These are phyloP conservation scores for Austrofundulus limnaeus DNA, from an alignment of 2,113 vertebrate species.

Conservation along the genomic window DNA sequence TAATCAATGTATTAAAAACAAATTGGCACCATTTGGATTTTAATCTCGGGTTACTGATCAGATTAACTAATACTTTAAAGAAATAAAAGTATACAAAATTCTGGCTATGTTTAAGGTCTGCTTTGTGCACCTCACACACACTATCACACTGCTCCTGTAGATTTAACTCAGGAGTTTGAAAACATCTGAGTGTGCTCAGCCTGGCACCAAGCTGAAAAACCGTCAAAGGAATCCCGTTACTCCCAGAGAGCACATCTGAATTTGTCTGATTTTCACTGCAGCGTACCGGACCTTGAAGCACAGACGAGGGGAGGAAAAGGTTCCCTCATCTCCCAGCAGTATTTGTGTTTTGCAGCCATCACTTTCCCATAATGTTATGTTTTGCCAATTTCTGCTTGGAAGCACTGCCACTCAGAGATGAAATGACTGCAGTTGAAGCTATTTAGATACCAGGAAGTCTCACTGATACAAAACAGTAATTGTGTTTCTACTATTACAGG, in stretches of 20 bases:
- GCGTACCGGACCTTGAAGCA: not conserved
- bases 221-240: not conserved
- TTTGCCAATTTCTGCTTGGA: slow-evolving; percentile 37
- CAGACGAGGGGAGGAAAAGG: not conserved
- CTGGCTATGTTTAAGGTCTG: too few species aligned
- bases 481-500: slow-evolving; percentile 33
- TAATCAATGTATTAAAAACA: too few species aligned
- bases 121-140: too few species aligned
- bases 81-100: too few species aligned
- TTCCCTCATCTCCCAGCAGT: not conserved
- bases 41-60: too few species aligned
- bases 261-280: not conserved
- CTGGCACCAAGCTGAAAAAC: not conserved
- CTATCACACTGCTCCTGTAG: too few species aligned
- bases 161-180: too few species aligned
- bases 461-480: slow-evolving; percentile 26
- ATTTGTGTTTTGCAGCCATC: slow-evolving; percentile 2
- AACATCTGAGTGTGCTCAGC: too few species aligned
- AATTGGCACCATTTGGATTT: too few species aligned
- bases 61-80: too few species aligned
- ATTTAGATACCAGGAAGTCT: slow-evolving; percentile 17
- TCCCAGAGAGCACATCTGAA: not conserved
- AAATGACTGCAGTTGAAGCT: slow-evolving; percentile 30
- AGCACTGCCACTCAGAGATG: slow-evolving; percentile 2
- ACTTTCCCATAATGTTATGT: slow-evolving; percentile 11